Percentiles rank a stretch among this genome's conserved stretches.
These are phyloP conservation scores for Neotragus pygmaeus DNA, from an alignment of 2,113 vertebrate species.

Conservation along the genomic window DNA sequence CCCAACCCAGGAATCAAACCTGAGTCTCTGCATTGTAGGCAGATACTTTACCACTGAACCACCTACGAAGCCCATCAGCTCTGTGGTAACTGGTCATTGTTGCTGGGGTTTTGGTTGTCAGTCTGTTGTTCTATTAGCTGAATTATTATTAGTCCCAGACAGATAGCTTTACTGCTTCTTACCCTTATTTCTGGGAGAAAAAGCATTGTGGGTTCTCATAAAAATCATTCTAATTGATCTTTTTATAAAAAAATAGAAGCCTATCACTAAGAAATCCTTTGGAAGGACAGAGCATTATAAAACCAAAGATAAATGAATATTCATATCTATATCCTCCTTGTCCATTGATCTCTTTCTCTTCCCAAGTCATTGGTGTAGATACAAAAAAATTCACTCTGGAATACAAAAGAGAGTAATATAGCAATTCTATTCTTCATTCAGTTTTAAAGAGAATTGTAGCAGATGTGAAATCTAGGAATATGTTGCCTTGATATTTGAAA, in stretches of 20 bases:
- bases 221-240: neutral
- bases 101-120: neutral
- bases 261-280: neutral
- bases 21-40: neutral
- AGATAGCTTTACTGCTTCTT: neutral
- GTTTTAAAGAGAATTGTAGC: neutral
- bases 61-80: neutral
- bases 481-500: neutral
- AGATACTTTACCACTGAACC: neutral
- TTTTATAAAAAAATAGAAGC: neutral
- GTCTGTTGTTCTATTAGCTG: neutral
- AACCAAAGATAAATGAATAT: neutral
- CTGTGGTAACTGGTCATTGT: neutral
- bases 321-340: neutral
- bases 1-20: neutral
- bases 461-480: neutral
- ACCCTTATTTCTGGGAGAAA: neutral
- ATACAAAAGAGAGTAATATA: neutral
- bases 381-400: neutral
- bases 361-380: neutral
- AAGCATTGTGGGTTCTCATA: neutral
- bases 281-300: neutral
- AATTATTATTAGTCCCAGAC: neutral
- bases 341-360: neutral
- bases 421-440: neutral